Evolutionary conservation across 1,140 invertebrate species (phyloP).

Genomic region (Anoplophora glabripennis): DNA sequence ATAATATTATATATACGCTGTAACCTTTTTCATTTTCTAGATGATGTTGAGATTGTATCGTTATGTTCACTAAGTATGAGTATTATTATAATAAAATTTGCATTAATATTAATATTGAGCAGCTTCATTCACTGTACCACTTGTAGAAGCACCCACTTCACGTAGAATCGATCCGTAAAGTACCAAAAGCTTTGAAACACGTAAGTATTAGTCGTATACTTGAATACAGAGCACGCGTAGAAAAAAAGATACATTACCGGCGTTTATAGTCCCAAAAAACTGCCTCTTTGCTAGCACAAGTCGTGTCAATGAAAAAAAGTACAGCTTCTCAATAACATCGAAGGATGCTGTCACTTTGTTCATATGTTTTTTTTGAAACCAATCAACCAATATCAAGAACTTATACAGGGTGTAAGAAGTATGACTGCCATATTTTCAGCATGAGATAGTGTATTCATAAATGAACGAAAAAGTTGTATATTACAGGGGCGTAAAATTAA

Average conservation of each 20-base stretch:
- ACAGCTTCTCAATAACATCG: no score
- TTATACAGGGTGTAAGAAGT: no score
- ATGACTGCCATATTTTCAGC: no score
- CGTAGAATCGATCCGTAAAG: neutral
- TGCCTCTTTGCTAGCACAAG: neutral
- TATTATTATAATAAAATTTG: slow-evolving; percentile 26
- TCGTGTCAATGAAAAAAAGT: no score
- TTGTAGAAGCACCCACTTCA: neutral
- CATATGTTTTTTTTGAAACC: no score
- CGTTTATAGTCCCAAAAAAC: neutral
- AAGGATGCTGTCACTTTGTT: no score
- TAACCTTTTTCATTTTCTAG: neutral
- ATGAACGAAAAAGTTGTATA: no score
- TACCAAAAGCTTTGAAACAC: neutral
- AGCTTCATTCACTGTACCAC: slow-evolving; percentile 16
- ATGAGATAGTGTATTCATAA: no score
- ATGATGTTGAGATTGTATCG: neutral
- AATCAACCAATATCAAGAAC: no score
- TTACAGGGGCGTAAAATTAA: no score
- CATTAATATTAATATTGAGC: slow-evolving; percentile 23
- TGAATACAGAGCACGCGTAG: neutral
- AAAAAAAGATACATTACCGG: neutral
- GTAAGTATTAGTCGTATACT: slow-evolving; percentile 1
- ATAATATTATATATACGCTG: neutral
- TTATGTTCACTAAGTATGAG: neutral